Evolutionary conservation across 2,888 invertebrate species (phyloP), one percentile per base, ranked within the genome.

Genomic region (Mystacides longicornis): DNA sequence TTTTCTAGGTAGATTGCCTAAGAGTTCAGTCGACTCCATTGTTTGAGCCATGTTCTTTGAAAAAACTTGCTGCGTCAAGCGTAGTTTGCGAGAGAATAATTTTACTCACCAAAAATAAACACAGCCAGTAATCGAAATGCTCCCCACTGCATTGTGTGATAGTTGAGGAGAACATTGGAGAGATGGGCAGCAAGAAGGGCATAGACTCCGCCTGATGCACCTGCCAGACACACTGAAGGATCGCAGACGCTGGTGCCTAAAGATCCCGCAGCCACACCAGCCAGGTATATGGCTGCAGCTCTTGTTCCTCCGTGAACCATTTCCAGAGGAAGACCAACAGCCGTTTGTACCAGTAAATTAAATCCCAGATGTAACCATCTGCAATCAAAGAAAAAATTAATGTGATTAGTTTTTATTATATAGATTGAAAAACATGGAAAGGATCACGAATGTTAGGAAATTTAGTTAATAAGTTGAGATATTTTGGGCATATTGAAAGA

Each of bases 191-290:
- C 94, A 49, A 98, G 76, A 23, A 99, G 78, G 16, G 97, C 96
- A 74, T 98, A 98, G 48, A 97, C 97, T 1, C 98, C 98, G 21
- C 96, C 97, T 52, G 95, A 96, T 2, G 97, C 96, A 51, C 98
- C 98, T 53, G 95, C 95, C 62, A 98, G 82, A 71, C 90, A 95
- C 55, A 94, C 94, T 72, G 92, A 89, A 49, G 91, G 90, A 77
- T 95, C 95, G 68, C 95, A 88, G 54, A 96, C 92, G 57, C 93
- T 93, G 51, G 94, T 93, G 55, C 93, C 92, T 59, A 86, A 69
- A 55, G 86, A 83, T 56, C 90, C 91, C 53, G 94, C 95, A 62
- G 94, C 77, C 49, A 97, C 95, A 7, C 96, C 96, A 11, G 94
- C 90, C 73, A 89, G 81, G 77, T 97, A 97, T 59, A 97, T 89